Evolutionary conservation across 2,888 invertebrate species (phyloP), one percentile per base, ranked within the genome.

Genomic region (Heliconius erato): DNA sequence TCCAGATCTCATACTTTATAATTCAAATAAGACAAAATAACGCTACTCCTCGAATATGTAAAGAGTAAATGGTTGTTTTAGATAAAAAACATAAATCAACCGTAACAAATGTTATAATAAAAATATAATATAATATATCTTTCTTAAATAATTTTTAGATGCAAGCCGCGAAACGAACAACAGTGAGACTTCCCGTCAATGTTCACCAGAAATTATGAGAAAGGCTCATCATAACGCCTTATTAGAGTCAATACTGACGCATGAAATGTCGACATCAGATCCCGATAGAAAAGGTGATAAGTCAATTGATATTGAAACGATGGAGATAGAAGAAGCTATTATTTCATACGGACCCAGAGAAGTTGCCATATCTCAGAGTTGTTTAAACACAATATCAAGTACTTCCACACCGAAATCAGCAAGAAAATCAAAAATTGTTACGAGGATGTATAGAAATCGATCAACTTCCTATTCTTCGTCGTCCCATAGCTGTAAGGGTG

Each of bases 201-300:
- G 6, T 12, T 74, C 79, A 44, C 79, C 79, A 44, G 82, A 82
- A 59, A 63, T 69, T 3, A 74, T 82, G 28, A 82, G 82, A 63
- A 79, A 54, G 16, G n/a, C 2, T 23, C 67, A 69, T 26, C 26
- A 28, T 6, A 14, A 40, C 16, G 4, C 26, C 9, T 44, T 79
- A 14, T 23, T 68, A 23, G 68, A 44, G 54, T 74, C 79, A n/a
- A 40, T 79, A 67, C 44, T 71, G n/a, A 9, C 9, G 6, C 68
- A 72, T 11, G 67, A 74, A 16, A 11, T 49, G 9, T 32, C 63
- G 3, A 28, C 35, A 9, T 63, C 76, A 40, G 35, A 63, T 65
- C 44, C 67, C 23, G 26, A 74, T n/a, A 54, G 49, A 40, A 9
- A 28, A 28, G 16, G 32, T 28, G 67, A 19, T 26, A 16, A 59